Evolutionary conservation across 2,113 vertebrate genomes (phyloP), one percentile per base, ranked within the genome.

Genomic region (Grantiella picta): DNA sequence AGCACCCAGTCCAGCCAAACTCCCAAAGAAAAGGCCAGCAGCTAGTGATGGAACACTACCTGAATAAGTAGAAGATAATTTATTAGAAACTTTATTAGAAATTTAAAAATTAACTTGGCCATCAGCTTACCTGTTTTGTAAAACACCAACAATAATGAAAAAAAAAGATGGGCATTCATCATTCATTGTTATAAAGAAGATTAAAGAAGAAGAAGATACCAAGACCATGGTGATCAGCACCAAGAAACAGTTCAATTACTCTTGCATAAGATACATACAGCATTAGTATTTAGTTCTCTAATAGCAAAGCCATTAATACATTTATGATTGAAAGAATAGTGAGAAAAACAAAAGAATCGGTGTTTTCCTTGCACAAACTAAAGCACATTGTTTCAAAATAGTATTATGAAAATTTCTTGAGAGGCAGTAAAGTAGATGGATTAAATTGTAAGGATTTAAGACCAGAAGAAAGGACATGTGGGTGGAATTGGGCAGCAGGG

Each of bases 21-120:
- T 96, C 4, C 99, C 99, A 65, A 99, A 99, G 28, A 99, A 63
- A 65, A 99, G 98, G 12, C 99, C 99, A 29, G 99, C 99, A 65
- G 98, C 99, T 49, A 99, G 96, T 2, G 99, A 99, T 0, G 99
- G 99, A 64, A 99, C 98, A 22, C 99, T 99, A 87, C 99, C 99
- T 94, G 21, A 94, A 10, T 45, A 73, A 95, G 79, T 21, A 44
- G 78, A 92, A 94, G 22, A 81, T 10, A 94, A 9, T 33, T 63
- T 76, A 78, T 88, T 40, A 93, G 54, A 77, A 91, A n/a, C 29
- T 35, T 63, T 76, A 78, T 88, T 40, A 93, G 54, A 77, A 91
- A n/a, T 27, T 35, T 49, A 8, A 9, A 75, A 69, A 65, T 18
- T 42, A 57, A 38, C 8, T 49, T 36, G 8, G 38, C 90, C 40